These are phyloP conservation scores for Lasius platythorax DNA, from an alignment of 2,888 invertebrate species.

Conservation along the genomic window DNA sequence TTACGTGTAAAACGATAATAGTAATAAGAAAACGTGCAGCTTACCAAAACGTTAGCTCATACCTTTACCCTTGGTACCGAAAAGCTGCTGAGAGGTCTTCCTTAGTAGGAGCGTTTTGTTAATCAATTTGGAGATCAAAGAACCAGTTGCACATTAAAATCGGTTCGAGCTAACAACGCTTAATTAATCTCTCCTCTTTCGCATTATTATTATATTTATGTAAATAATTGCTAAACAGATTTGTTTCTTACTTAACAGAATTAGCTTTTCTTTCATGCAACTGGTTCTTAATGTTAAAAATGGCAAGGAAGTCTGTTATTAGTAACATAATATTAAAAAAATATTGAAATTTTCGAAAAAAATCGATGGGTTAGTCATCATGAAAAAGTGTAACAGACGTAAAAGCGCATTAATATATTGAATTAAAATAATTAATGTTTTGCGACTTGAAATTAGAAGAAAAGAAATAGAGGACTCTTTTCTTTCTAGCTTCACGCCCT, in stretches of 20 bases:
- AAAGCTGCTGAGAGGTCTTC: conserved; percentile 78
- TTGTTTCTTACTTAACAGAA: not conserved
- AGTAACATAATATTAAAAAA: not conserved
- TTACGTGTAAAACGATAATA: conserved; percentile 33
- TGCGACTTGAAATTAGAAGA: conserved; percentile 11
- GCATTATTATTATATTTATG: not conserved
- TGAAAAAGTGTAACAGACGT: conserved; percentile 2
- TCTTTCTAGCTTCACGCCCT: conserved; percentile 22
- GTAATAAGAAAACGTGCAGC: conserved; percentile 76
- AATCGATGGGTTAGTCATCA: conserved; percentile 7
- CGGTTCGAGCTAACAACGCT: not conserved
- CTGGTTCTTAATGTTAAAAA: conserved; percentile 19
- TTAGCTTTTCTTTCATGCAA: not conserved
- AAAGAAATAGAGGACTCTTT: not conserved
- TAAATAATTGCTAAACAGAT: not conserved
- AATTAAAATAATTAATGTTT: conserved; percentile 8
- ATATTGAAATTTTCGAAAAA: conserved; percentile 8
- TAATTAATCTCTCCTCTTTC: not conserved
- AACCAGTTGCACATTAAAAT: conserved; percentile 19
- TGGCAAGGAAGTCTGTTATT: not conserved
- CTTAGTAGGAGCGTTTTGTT: conserved; percentile 80
- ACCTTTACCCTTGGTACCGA: conserved; percentile 83
- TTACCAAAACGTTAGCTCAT: conserved; percentile 82
- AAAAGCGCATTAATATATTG: not conserved
- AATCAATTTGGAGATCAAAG: conserved; percentile 76